Percentiles rank a stretch among this genome's conserved stretches.
These are phyloP conservation scores for Danio aesculapii DNA, from an alignment of 2,797 vertebrate species.

Conservation along the genomic window DNA sequence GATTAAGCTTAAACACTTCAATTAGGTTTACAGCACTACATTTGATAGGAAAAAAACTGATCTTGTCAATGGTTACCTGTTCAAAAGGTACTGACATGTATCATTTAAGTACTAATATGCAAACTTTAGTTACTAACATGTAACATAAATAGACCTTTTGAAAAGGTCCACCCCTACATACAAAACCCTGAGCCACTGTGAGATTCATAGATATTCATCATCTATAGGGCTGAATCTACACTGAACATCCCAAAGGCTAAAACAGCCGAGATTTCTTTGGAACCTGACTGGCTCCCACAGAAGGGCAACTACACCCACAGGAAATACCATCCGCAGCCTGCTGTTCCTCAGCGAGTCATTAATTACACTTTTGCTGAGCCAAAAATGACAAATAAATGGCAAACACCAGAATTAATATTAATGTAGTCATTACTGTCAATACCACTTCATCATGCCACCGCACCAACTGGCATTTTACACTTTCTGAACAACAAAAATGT, in stretches of 20 bases:
- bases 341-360: constrained; percentile 25
- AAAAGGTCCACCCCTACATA: not conserved
- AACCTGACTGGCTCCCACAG: constrained; percentile 22
- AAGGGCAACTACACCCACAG: constrained; percentile 51
- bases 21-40: too few relatives aligned
- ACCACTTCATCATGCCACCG: constrained; percentile 6
- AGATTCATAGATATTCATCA: constrained; percentile 21
- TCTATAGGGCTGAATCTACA: constrained; percentile 8
- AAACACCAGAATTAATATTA: constrained; percentile 43
- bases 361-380: constrained; percentile 35
- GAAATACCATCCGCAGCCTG: constrained; percentile 29
- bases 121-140: too few relatives aligned
- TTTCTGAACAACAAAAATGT: constrained; percentile 28
- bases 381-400: constrained; percentile 23
- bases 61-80: too few relatives aligned
- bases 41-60: too few relatives aligned
- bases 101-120: too few relatives aligned
- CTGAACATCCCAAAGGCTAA: constrained; percentile 28
- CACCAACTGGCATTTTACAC: constrained; percentile 17
- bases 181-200: not conserved
- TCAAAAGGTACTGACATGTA: too few relatives aligned
- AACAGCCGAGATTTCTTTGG: constrained; percentile 36
- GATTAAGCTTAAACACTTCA: too few relatives aligned
- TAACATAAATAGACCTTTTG: too few relatives aligned
- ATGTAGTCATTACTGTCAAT: constrained; percentile 40